phyloP scores from a whole-genome alignment of 37 sponge, comb jelly and placozoan species.

The Spongilla lacustris region DNA sequence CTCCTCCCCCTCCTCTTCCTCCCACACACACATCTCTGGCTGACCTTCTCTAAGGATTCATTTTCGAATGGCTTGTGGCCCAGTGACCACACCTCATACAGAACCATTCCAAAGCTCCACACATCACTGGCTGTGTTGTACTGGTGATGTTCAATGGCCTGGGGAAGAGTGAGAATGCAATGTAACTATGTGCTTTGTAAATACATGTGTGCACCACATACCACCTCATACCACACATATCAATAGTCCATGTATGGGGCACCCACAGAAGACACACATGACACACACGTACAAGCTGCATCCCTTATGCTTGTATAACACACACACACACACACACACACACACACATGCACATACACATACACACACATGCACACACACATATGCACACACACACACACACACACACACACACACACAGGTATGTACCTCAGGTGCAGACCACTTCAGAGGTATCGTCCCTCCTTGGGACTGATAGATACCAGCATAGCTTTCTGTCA shows the following conservation, averaged over 20 bases:
- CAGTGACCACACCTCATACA: constrained; percentile 65
- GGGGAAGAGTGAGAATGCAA: not conserved
- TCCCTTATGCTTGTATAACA: no score
- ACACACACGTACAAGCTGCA: no score
- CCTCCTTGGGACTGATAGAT: constrained; percentile 20
- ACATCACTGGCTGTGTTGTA: constrained; percentile 64
- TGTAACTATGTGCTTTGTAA: not conserved
- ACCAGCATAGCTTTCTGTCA: constrained; percentile 21
- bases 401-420: constrained; percentile 20
- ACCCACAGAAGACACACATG: no score
- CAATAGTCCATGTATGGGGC: no score
- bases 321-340: no score
- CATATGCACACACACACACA: no score
- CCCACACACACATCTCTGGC: no score
- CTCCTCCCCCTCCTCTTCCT: no score
- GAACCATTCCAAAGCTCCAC: constrained; percentile 64
- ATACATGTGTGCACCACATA: no score
- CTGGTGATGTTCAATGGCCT: constrained; percentile 52
- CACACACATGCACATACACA: no score
- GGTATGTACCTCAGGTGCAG: constrained; percentile 43
- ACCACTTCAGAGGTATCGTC: constrained; percentile 46
- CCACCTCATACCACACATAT: no score
- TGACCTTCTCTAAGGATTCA: constrained; percentile 7
- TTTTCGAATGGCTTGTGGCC: constrained; percentile 48
- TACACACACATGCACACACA: no score